phyloP scores from a whole-genome alignment of 2,797 vertebrate genomes.

The Thaleichthys pacificus region DNA sequence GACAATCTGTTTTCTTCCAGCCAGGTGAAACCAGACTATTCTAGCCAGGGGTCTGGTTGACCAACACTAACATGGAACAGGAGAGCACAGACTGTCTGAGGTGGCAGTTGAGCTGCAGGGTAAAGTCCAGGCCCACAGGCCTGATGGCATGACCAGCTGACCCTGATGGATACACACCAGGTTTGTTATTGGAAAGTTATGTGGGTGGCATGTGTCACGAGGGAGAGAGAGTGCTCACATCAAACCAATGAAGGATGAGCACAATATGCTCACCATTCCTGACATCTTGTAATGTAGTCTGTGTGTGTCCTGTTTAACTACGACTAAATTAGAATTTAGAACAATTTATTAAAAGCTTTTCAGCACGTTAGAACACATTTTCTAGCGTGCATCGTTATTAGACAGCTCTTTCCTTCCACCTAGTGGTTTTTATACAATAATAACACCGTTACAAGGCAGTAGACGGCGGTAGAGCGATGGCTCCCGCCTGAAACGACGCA shows the following conservation, averaged over 20 bases:
- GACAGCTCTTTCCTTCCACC: background rate
- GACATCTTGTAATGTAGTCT: no score
- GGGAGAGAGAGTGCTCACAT: background rate
- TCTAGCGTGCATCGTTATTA: no score
- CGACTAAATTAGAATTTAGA: no score
- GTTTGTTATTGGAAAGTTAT: slow-evolving; percentile 19
- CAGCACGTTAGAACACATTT: no score
- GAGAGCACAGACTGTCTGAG: slow-evolving; percentile 31
- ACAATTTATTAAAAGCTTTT: no score
- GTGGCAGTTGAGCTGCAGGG: slow-evolving; percentile 26
- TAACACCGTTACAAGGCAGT: background rate
- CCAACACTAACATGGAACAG: slow-evolving; percentile 34
- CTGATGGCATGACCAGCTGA: slow-evolving; percentile 37
- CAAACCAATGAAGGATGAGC: no score
- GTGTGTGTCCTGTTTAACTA: no score
- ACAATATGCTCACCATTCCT: no score
- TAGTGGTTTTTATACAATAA: slow-evolving; percentile 2
- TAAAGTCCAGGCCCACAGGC: slow-evolving; percentile 22
- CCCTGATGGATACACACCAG: background rate
- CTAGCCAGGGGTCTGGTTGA: background rate
- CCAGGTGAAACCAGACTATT: slow-evolving; percentile 24
- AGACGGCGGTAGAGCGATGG: background rate
- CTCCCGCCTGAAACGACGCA: background rate
- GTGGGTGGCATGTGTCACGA: slow-evolving; percentile 6
- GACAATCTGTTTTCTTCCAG: background rate